These are phyloP conservation scores for Teinopalpus imperialis DNA, from an alignment of 2,888 invertebrate genomes.

Conservation along the genomic window DNA sequence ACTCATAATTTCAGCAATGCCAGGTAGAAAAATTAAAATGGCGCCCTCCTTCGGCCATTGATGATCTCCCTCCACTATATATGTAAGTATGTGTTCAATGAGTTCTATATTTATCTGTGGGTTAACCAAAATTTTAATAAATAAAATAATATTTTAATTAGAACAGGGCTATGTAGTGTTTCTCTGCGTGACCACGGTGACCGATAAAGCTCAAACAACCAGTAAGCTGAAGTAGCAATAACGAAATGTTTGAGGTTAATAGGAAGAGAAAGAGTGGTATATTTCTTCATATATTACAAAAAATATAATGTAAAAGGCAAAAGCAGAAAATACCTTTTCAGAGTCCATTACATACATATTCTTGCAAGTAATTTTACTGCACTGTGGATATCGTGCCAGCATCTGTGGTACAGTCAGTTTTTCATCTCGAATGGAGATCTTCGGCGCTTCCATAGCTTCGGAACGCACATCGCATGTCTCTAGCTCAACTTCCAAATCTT, in stretches of 20 bases:
- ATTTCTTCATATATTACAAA: too few relatives aligned
- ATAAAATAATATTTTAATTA: too few relatives aligned
- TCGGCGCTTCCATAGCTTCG: slow-evolving; percentile 79
- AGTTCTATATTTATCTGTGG: slow-evolving; percentile 88
- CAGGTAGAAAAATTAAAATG: slow-evolving; percentile 90
- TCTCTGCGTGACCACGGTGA: too few relatives aligned
- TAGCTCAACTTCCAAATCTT: slow-evolving; percentile 83
- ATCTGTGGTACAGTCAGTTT: slow-evolving; percentile 86
- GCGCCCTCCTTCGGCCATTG: slow-evolving; percentile 86
- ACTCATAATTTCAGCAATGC: slow-evolving; percentile 88
- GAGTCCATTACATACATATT: slow-evolving; percentile 89
- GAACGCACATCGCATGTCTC: slow-evolving; percentile 83
- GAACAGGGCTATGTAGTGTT: too few relatives aligned
- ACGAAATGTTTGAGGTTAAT: too few relatives aligned
- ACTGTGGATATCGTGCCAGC: slow-evolving; percentile 84
- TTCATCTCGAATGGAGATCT: slow-evolving; percentile 85
- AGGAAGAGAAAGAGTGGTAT: slow-evolving; percentile 3
- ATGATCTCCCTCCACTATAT: slow-evolving; percentile 87
- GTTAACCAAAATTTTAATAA: too few relatives aligned
- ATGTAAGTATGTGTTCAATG: slow-evolving; percentile 86
- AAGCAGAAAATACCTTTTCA: slow-evolving; percentile 84
- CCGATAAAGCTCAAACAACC: too few relatives aligned
- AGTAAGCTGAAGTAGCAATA: too few relatives aligned
- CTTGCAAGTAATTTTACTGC: slow-evolving; percentile 85
- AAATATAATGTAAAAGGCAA: too few relatives aligned